Conservation (phyloP, 1,140 invertebrate genomes). For the Solenopsis fugax region DNA sequence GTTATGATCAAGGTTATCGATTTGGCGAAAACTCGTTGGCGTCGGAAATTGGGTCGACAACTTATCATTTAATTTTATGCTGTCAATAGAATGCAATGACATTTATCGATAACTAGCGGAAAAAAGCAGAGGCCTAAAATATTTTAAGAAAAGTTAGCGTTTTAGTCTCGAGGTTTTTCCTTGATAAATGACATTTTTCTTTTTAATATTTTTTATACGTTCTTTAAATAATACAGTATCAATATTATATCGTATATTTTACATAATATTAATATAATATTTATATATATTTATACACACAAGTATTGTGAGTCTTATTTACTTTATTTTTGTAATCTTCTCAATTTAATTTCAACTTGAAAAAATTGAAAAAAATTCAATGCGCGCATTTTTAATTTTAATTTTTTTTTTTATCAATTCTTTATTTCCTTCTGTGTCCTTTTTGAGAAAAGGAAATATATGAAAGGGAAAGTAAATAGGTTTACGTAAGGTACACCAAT, state of each 20-base stretch:
- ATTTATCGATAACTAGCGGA: conserved; percentile 6
- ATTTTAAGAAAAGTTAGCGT: not conserved
- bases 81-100: conserved; percentile 46
- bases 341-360: not conserved
- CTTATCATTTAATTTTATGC: conserved; percentile 49
- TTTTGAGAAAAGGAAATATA: not conserved
- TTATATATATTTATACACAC: not conserved
- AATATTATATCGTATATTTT: not conserved
- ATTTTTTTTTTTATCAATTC: not conserved
- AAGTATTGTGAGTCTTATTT: not conserved
- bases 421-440: not conserved
- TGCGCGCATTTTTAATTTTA: not conserved
- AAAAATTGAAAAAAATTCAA: not conserved
- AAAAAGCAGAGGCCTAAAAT: not conserved
- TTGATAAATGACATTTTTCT: not conserved
- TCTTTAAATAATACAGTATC: not conserved
- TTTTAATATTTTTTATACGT: not conserved
- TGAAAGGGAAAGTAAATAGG: not conserved
- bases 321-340: not conserved
- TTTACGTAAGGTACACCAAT: not conserved
- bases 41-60: conserved; percentile 60
- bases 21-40: conserved; percentile 54
- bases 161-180: not conserved
- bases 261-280: not conserved
- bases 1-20: conserved; percentile 64